A percentile compares a stretch with the other conserved stretches of the same genome.
Conservation (phyloP, 2,888 invertebrate species). For the Dryobotodes eremita region DNA sequence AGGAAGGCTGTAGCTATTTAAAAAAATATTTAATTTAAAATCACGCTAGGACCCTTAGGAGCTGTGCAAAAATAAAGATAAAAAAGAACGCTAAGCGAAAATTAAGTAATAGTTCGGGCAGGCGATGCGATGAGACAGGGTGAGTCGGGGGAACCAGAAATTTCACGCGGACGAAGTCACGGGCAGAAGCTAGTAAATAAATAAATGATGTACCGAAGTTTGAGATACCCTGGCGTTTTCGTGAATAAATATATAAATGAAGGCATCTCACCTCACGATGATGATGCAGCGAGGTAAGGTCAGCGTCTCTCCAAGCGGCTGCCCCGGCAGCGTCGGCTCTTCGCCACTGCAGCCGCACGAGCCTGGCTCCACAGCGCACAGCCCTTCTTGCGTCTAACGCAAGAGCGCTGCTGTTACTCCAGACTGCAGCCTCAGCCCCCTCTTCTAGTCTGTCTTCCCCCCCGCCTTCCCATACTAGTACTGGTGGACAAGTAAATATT, state of each 20-base stretch:
- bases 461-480: constrained; percentile 88
- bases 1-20: too few species aligned
- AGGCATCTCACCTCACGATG: constrained; percentile 81
- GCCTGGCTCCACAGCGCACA: constrained; percentile 85
- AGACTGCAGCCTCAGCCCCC: constrained; percentile 85
- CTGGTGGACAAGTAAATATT: constrained; percentile 66
- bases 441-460: constrained; percentile 81
- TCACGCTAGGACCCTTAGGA: too few species aligned
- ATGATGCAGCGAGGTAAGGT: constrained; percentile 85
- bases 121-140: too few species aligned
- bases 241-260: background rate
- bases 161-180: too few species aligned
- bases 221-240: background rate
- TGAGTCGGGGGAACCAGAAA: too few species aligned
- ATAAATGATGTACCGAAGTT: background rate
- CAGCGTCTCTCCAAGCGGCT: constrained; percentile 86
- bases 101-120: too few species aligned
- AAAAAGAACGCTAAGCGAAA: too few species aligned
- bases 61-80: too few species aligned
- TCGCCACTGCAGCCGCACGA: constrained; percentile 87
- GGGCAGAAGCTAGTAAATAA: too few species aligned
- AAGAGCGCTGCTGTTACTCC: constrained; percentile 88
- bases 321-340: constrained; percentile 79
- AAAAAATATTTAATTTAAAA: too few species aligned
- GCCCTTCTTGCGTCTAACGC: constrained; percentile 87